These are phyloP conservation scores for Himalopsyche kuldschensis DNA, from an alignment of 2,888 invertebrate species.

Conservation along the genomic window DNA sequence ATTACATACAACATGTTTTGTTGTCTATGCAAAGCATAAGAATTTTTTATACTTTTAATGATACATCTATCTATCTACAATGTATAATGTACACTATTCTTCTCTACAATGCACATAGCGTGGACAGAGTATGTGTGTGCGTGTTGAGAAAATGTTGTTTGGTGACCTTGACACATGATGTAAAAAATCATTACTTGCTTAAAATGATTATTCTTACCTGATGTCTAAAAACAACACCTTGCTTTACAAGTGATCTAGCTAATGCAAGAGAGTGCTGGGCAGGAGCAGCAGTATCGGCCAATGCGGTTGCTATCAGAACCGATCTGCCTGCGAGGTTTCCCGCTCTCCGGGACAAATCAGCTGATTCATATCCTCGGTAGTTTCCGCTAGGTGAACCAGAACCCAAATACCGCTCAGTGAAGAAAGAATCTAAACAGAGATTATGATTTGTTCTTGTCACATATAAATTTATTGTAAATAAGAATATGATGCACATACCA, in stretches of 20 bases:
- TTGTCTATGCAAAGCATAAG: no score
- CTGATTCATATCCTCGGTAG: slow-evolving; percentile 70
- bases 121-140: no score
- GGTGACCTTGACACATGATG: neutral
- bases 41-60: no score
- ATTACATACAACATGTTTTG: no score
- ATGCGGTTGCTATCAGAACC: slow-evolving; percentile 77
- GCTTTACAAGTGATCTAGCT: slow-evolving; percentile 78
- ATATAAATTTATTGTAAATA: neutral
- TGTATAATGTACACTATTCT: no score
- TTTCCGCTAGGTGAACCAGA: slow-evolving; percentile 71
- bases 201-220: slow-evolving; percentile 63
- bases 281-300: slow-evolving; percentile 83
- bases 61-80: no score
- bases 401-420: slow-evolving; percentile 88
- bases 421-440: slow-evolving; percentile 73
- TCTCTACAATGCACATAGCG: no score
- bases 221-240: slow-evolving; percentile 80
- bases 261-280: slow-evolving; percentile 86
- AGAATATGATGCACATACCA: no score
- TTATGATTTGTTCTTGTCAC: neutral
- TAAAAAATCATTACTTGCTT: neutral
- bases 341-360: slow-evolving; percentile 78
- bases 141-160: neutral
- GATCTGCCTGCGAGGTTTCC: slow-evolving; percentile 71